phyloP scores from a whole-genome alignment of 2,888 invertebrate genomes.

The Andrena hattorfiana region DNA sequence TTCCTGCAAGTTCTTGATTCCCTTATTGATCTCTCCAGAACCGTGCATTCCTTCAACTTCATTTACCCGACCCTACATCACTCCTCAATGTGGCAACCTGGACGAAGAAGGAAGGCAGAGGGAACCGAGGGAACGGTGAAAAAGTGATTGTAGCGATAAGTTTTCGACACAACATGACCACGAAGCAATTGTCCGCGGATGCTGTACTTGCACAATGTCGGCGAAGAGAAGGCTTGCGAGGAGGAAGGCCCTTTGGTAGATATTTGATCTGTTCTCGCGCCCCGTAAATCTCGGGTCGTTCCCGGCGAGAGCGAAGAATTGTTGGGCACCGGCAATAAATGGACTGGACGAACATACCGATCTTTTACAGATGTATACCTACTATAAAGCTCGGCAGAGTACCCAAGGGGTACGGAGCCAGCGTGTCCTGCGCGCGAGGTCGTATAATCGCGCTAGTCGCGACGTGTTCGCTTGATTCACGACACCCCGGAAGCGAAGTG shows the following conservation, averaged over 20 bases:
- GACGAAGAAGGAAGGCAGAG: too few relatives aligned
- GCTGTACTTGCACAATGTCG: background rate
- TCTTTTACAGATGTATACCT: slow-evolving; percentile 61
- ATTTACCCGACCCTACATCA: too few relatives aligned
- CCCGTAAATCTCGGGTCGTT: slow-evolving; percentile 53
- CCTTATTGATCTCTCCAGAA: too few relatives aligned
- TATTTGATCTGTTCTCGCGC: slow-evolving; percentile 46
- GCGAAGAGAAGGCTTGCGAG: background rate
- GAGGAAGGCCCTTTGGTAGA: slow-evolving; percentile 27
- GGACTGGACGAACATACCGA: slow-evolving; percentile 45
- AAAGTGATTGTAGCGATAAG: slow-evolving; percentile 18
- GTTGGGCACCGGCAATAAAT: slow-evolving; percentile 57
- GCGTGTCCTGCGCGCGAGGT: slow-evolving; percentile 58
- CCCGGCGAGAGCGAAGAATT: slow-evolving; percentile 36
- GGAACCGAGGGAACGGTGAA: background rate
- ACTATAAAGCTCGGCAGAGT: slow-evolving; percentile 54
- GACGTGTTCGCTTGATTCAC: slow-evolving; percentile 76
- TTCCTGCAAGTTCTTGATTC: too few relatives aligned
- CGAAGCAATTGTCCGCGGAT: slow-evolving; percentile 1
- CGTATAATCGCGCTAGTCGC: slow-evolving; percentile 67
- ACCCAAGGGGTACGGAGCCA: slow-evolving; percentile 50
- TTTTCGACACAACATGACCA: background rate
- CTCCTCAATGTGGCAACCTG: too few relatives aligned
- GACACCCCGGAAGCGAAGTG: slow-evolving; percentile 73
- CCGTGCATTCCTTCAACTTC: too few relatives aligned